Base-by-base conservation (phyloP, 2,888 invertebrate species). In the Meteorus cinctellus region DNA sequence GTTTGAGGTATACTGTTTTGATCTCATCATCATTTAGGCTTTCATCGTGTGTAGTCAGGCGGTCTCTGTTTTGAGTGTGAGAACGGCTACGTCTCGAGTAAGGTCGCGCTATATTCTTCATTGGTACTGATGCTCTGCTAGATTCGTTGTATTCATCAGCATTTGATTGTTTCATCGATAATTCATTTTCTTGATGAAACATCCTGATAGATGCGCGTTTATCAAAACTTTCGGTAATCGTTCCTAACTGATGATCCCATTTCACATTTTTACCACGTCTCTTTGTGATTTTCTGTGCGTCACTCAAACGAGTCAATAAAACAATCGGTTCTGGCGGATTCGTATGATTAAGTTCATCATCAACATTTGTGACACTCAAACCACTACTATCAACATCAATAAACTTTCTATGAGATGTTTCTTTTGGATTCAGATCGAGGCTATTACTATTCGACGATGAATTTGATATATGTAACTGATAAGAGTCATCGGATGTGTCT, bases 1-100 rank as follows among this genome's bases (percentile, higher is more conserved):
- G 92, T 81, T 92, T 92, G 2, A 94, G 86, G 14, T 91, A 89
- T 80, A 93, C 70, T 5, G 41, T 66, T 73, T 77, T 77, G 29
- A 80, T 74, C 6, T 73, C 59, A 14, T 78, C 41, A 8, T 19
- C n/a, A 55, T 55, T 10, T 1, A 3, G 55, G n/a, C 19, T 55
- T 55, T 24, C n/a, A 55, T 55, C n/a, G 24, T 24, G 55, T 8
- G 5, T 4, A 24, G 19, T 19, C 6, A 8, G 8, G 8, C 2
- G 19, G n/a, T 55, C 6, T 19, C 19, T 24, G 19, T 55, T 55
- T 4, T 55, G 8, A 19, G 4, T 8, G n/a, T 4, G n/a, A 19
- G n/a, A 55, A 8, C 19, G 19, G 4, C 1, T 19, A 10, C 24
- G 24, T 55, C 55, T 55, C 2, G 55, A 55, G 8, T 8, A 19